Base-by-base conservation (phyloP, 2,113 vertebrate genomes). In the Poicephalus gulielmi region DNA sequence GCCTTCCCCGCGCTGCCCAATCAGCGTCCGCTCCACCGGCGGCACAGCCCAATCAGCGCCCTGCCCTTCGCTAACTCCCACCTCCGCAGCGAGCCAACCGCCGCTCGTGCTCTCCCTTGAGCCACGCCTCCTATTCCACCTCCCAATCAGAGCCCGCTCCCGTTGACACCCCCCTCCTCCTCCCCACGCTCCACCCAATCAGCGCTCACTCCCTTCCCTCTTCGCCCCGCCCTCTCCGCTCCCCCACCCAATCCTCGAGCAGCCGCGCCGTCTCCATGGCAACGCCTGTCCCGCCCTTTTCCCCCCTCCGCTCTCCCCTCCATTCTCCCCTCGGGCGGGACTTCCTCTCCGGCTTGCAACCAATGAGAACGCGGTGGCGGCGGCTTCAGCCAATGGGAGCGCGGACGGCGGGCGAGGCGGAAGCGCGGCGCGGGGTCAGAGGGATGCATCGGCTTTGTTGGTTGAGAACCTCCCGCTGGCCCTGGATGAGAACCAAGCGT, bases 381-480 rank as follows among this genome's bases (percentile, higher is more conserved):
- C 3, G 12, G 15, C n/a, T 14, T 14, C 43, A 46, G 35, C 78
- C 53, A 88, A 87, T 73, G 83, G 59, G n/a, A 15, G 31, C 57
- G 44, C 57, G 15, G 11, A 15, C 35, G 20, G 59, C 37, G 66
- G 53, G 80, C 67, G 80, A 79, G 86, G 86, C 88, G 93, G 93
- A 94, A 91, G 93, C 88, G 79, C 64, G 80, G 80, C 80, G 53
- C 57, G 84, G 84, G 93, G 93, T 94, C 93, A 88, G 88, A 74
- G 93, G 93, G 62, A n/a, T n/a, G n/a, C n/a, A n/a, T n/a, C n/a
- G n/a, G n/a, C n/a, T n/a, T n/a, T n/a, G n/a, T n/a, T n/a, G n/a
- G n/a, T n/a, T n/a, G n/a, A n/a, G n/a, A n/a, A n/a, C n/a, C n/a
- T n/a, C n/a, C n/a, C n/a, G n/a, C n/a, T n/a, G n/a, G n/a, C n/a